phyloP scores from a whole-genome alignment of 2,113 vertebrate species.

The Lampris megalopsis region DNA sequence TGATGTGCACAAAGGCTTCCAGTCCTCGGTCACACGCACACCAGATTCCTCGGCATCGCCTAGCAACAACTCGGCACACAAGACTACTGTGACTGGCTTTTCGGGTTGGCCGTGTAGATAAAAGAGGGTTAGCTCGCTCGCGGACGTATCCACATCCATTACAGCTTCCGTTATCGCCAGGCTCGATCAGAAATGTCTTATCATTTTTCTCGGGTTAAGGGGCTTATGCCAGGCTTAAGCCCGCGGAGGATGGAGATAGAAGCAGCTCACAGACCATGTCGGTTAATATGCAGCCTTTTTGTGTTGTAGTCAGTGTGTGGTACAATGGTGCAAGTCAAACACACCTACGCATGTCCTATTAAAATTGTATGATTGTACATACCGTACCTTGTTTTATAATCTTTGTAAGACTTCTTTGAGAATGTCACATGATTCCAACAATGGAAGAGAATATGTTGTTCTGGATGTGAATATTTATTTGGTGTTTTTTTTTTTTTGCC shows the following conservation, averaged over 20 bases:
- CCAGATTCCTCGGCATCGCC: conserved; percentile 78
- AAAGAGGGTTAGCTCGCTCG: conserved; percentile 53
- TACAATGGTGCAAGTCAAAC: conserved; percentile 77
- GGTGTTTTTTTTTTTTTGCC: conserved; percentile 51
- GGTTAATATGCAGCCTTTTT: conserved; percentile 79
- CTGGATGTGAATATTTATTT: conserved; percentile 84
- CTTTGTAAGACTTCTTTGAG: conserved; percentile 75
- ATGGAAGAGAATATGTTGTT: conserved; percentile 68
- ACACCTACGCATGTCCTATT: conserved; percentile 83
- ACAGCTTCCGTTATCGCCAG: conserved; percentile 52
- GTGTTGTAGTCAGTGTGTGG: conserved; percentile 81
- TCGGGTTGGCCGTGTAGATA: conserved; percentile 55
- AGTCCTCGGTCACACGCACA: conserved; percentile 74
- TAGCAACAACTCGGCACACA: conserved; percentile 77
- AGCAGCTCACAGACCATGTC: conserved; percentile 60
- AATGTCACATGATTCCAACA: conserved; percentile 61
- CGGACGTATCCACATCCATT: conserved; percentile 59
- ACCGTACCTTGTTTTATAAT: conserved; percentile 83
- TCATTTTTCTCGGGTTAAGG: conserved; percentile 42
- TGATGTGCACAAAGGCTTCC: conserved; percentile 79
- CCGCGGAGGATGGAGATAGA: conserved; percentile 28
- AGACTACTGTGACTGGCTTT: conserved; percentile 47
- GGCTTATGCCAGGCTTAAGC: conserved; percentile 34
- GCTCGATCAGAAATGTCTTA: conserved; percentile 26
- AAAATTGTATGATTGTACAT: conserved; percentile 81